phyloP scores from a whole-genome alignment of 2,113 vertebrate species.

The Butorides virescens region DNA sequence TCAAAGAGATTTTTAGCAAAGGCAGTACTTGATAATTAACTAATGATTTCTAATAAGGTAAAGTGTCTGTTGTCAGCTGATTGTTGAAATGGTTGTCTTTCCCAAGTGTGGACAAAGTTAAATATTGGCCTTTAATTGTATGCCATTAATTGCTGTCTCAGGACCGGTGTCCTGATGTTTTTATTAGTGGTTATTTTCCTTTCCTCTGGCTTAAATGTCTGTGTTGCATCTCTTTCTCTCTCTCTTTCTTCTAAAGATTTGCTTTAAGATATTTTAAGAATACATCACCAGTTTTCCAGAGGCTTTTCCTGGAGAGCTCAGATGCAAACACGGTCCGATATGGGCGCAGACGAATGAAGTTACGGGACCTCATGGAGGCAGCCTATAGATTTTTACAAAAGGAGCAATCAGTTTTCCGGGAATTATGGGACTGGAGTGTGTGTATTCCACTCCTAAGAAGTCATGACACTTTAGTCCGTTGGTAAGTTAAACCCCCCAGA shows the following conservation, averaged over 20 bases:
- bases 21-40: neutral
- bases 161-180: neutral
- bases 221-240: neutral
- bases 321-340: slow-evolving; percentile 89
- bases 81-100: neutral
- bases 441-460: slow-evolving; percentile 94
- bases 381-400: slow-evolving; percentile 89
- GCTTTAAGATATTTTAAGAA: slow-evolving; percentile 88
- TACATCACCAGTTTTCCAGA: slow-evolving; percentile 91
- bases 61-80: neutral
- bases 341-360: slow-evolving; percentile 91
- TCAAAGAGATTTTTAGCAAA: neutral
- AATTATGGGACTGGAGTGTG: slow-evolving; percentile 97
- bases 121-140: neutral
- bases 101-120: neutral
- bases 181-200: neutral
- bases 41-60: neutral
- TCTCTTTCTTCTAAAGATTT: slow-evolving; percentile 77
- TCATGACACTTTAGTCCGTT: slow-evolving; percentile 91
- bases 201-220: neutral
- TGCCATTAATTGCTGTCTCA: neutral
- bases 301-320: slow-evolving; percentile 92
- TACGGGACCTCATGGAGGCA: slow-evolving; percentile 95
- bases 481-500: slow-evolving; percentile 71
- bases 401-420: slow-evolving; percentile 83